Conservation (phyloP, 2,113 vertebrate genomes). For the Amblyornis subalaris region DNA sequence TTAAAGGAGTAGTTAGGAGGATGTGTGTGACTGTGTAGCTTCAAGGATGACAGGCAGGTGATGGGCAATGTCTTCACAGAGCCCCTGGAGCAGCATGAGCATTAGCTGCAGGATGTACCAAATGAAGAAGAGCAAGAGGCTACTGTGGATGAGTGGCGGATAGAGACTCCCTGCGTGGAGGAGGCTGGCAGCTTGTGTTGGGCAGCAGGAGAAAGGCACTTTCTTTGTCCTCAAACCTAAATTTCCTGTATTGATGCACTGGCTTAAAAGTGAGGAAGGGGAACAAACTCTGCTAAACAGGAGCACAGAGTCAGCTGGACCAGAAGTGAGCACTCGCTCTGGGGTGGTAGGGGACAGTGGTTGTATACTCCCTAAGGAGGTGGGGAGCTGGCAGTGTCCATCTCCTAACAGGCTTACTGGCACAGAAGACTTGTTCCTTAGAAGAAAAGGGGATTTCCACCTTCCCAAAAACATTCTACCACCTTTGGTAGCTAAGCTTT, state of each 20-base stretch:
- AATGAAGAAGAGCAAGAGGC: not conserved
- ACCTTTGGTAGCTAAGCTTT: not conserved
- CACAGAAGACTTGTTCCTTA: not conserved
- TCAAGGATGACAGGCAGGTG: not conserved
- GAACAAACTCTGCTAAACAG: not conserved
- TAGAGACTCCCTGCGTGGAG: not conserved
- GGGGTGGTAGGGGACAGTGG: not conserved
- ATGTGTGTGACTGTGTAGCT: not conserved
- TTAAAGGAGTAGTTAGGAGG: not conserved
- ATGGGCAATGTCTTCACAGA: not conserved
- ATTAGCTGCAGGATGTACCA: not conserved
- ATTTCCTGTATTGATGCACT: not conserved
- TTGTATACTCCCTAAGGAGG: accelerated
- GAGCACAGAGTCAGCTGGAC: not conserved
- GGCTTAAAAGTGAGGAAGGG: not conserved
- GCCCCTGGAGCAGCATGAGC: not conserved
- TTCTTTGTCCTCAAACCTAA: not conserved
- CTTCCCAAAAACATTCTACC: not conserved
- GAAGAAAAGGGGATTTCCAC: not conserved
- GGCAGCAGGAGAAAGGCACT: not conserved
- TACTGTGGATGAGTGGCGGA: not conserved
- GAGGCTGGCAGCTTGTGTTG: not conserved
- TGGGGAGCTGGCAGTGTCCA: not conserved
- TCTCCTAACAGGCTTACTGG: not conserved
- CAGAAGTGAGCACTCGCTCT: not conserved